A percentile compares a stretch with the other conserved stretches of the same genome.
These are phyloP conservation scores for Dendropsophus ebraccatus DNA, from an alignment of 2,113 vertebrate genomes.

Conservation along the genomic window DNA sequence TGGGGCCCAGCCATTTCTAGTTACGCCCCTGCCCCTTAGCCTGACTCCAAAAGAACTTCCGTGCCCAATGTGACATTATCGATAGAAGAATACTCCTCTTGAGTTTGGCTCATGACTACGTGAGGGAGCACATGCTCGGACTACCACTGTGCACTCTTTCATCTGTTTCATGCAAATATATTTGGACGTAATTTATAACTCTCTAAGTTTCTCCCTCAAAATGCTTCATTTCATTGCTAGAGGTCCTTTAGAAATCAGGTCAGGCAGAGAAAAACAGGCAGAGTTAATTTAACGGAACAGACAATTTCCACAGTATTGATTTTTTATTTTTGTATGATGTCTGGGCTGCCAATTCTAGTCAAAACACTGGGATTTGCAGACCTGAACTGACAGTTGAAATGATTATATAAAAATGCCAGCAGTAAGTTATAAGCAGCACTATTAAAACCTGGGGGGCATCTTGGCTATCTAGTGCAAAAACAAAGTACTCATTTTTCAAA, in stretches of 20 bases:
- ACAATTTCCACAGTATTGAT: slow-evolving; percentile 60
- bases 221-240: slow-evolving; percentile 53
- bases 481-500: slow-evolving; percentile 28
- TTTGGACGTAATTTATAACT: slow-evolving; percentile 44
- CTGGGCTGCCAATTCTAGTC: slow-evolving; percentile 54
- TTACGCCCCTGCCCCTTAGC: too few species aligned
- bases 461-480: slow-evolving; percentile 20
- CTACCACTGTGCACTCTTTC: background rate
- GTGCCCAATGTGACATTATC: background rate
- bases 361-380: slow-evolving; percentile 44
- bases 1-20: too few species aligned
- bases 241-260: slow-evolving; percentile 58
- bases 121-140: background rate
- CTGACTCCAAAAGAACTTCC: background rate
- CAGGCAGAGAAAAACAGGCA: slow-evolving; percentile 57
- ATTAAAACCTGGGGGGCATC: slow-evolving; percentile 42
- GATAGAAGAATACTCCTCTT: background rate
- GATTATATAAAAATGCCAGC: slow-evolving; percentile 48
- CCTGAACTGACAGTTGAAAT: slow-evolving; percentile 57
- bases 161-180: slow-evolving; percentile 43
- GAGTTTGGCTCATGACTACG: slow-evolving; percentile 3
- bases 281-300: slow-evolving; percentile 59
- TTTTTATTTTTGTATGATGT: slow-evolving; percentile 58
- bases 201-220: slow-evolving; percentile 40
- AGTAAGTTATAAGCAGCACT: slow-evolving; percentile 36